Evolutionary conservation across 1,140 invertebrate genomes (phyloP).

Genomic region (Lordiphosa mommai): DNA sequence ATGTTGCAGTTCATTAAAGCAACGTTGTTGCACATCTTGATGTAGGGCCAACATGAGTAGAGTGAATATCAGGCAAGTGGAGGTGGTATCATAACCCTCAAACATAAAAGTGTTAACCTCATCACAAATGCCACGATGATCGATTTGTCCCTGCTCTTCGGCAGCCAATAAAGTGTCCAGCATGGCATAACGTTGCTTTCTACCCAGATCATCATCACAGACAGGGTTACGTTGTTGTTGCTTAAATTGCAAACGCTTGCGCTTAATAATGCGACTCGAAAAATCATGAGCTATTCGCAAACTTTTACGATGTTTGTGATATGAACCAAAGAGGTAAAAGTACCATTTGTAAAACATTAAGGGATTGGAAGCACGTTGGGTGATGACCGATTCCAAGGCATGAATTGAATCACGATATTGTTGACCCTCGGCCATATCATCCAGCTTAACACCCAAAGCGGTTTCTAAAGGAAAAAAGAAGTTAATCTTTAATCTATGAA

Average conservation of each 20-base stretch:
- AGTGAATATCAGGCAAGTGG: conserved; percentile 82
- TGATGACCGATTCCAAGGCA: conserved; percentile 42
- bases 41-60: conserved; percentile 83
- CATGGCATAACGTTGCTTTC: conserved; percentile 85
- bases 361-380: conserved; percentile 54
- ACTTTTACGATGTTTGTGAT: conserved; percentile 31
- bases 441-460: conserved; percentile 86
- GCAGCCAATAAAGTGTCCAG: conserved; percentile 87
- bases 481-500: not conserved
- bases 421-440: conserved; percentile 42
- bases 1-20: conserved; percentile 79
- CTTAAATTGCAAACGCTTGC: conserved; percentile 34
- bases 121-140: conserved; percentile 86
- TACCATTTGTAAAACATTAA: conserved; percentile 31
- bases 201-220: conserved; percentile 21
- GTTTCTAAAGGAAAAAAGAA: conserved; percentile 82
- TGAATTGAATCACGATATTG: conserved; percentile 62
- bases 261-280: conserved; percentile 60
- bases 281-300: conserved; percentile 63
- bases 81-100: conserved; percentile 89
- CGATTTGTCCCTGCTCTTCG: conserved; percentile 81
- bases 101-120: conserved; percentile 93
- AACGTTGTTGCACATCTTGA: conserved; percentile 83
- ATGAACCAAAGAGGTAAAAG: conserved; percentile 52
- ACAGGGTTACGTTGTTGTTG: not conserved